Evolutionary conservation across 2,113 vertebrate species (phyloP).

Genomic region (Cyanoramphus novaezelandiae): DNA sequence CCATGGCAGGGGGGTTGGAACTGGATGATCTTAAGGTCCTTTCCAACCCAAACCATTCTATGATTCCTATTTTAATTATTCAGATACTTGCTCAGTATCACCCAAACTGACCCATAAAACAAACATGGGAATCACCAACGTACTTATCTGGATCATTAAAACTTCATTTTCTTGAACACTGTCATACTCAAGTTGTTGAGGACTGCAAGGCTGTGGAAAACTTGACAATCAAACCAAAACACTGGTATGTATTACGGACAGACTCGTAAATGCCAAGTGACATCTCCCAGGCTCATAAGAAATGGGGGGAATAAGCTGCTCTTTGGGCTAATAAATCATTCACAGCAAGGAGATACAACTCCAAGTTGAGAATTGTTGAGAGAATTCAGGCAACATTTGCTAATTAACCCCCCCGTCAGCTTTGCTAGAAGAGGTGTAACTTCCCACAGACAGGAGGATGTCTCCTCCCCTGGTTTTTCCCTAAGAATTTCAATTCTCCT

Average conservation of each 20-base stretch:
- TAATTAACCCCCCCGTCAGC: neutral
- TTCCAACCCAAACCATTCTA: neutral
- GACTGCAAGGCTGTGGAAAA: neutral
- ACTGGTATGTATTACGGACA: neutral
- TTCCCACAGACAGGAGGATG: neutral
- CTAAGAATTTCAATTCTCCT: neutral
- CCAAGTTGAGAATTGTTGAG: neutral
- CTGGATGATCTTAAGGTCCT: neutral
- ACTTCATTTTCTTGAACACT: neutral
- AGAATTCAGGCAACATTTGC: neutral
- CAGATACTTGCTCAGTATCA: neutral
- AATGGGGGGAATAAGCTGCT: neutral
- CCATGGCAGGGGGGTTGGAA: neutral
- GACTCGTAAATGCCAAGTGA: neutral
- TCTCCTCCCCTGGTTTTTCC: neutral
- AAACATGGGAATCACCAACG: accelerated
- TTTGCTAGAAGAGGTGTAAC: neutral
- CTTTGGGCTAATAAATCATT: neutral
- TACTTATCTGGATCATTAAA: neutral
- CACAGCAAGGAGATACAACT: neutral
- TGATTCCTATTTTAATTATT: neutral
- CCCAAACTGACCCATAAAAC: neutral
- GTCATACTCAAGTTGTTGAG: neutral
- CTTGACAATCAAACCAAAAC: neutral
- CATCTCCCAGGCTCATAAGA: neutral